Evolutionary conservation across 2,113 vertebrate species (phyloP), one percentile per base, ranked within the genome.

Genomic region (Hydrochoerus hydrochaeris): DNA sequence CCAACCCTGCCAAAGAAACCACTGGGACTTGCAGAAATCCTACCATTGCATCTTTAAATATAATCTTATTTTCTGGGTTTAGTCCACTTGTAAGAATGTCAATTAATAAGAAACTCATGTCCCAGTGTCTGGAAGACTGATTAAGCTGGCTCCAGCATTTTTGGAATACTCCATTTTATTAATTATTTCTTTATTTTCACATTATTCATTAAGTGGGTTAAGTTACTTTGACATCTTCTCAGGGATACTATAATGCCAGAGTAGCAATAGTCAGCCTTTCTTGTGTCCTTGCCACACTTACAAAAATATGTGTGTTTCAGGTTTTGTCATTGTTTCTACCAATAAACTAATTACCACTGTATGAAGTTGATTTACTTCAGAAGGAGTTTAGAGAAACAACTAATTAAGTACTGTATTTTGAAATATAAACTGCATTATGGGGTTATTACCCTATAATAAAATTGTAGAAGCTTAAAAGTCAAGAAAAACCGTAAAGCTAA

Each of bases 271-370:
- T 58, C 73, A 80, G 92, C 41, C 89, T 96, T 97, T 96, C 94
- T 95, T 95, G 58, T 90, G 90, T 97, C 86, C 81, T 95, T 90
- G 90, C 95, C 90, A 88, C 96, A 95, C 41, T 92, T 62, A 75
- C 75, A 92, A 95, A 97, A 95, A 94, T 90, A 93, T 86, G 90
- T 85, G 46, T 54, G 78, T 54, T 96, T 93, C 73, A 96, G 63
- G 78, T n/a, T 73, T 88, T 90, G 95, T 91, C 95, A 95, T 97
- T 97, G 95, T 98, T 96, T 95, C 95, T 93, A 82, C 95, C 95
- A 96, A 95, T 97, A 98, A 97, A 96, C 96, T 97, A 97, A 97
- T 97, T 97, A 97, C 93, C 90, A 86, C 91, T 96, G 90, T 95
- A 96, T 96, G 94, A 95, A 95, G 95, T 90, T 96, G 87, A 93